A percentile compares a stretch with the other conserved stretches of the same genome.
Conservation (phyloP, 2,888 invertebrate genomes). For the Cheilosia impressa region DNA sequence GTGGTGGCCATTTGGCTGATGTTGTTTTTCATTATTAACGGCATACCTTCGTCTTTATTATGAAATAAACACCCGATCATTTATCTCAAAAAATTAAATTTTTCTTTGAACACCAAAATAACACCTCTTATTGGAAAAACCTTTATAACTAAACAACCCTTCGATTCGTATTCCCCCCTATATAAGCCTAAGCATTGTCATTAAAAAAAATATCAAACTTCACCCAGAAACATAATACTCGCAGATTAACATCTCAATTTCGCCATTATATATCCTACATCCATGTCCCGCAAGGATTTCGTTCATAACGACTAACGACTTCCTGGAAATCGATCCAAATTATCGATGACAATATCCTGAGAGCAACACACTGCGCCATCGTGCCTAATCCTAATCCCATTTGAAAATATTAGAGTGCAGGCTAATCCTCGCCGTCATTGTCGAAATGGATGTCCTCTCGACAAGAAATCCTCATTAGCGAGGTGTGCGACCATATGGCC, state of each 20-base stretch:
- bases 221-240: constrained; percentile 45
- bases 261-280: constrained; percentile 16
- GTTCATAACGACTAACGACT: constrained; percentile 41
- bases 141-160: too few species aligned
- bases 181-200: background rate
- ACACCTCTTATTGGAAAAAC: too few species aligned
- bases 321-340: constrained; percentile 63
- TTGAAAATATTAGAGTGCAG: constrained; percentile 53
- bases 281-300: constrained; percentile 31
- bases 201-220: constrained; percentile 48
- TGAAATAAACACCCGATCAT: too few species aligned
- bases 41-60: too few species aligned
- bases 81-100: too few species aligned
- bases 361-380: constrained; percentile 31
- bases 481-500: constrained; percentile 55
- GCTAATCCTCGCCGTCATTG: constrained; percentile 48
- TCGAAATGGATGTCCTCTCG: constrained; percentile 57
- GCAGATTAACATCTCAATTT: constrained; percentile 61
- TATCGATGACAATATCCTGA: constrained; percentile 54
- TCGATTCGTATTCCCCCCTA: background rate
- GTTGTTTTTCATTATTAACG: too few species aligned
- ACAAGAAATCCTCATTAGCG: constrained; percentile 68
- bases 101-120: too few species aligned
- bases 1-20: too few species aligned
- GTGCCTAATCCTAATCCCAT: constrained; percentile 51